Percentiles rank a stretch among this genome's conserved stretches.
phyloP scores from a whole-genome alignment of 2,888 invertebrate species.

The Perithous albicinctus region DNA sequence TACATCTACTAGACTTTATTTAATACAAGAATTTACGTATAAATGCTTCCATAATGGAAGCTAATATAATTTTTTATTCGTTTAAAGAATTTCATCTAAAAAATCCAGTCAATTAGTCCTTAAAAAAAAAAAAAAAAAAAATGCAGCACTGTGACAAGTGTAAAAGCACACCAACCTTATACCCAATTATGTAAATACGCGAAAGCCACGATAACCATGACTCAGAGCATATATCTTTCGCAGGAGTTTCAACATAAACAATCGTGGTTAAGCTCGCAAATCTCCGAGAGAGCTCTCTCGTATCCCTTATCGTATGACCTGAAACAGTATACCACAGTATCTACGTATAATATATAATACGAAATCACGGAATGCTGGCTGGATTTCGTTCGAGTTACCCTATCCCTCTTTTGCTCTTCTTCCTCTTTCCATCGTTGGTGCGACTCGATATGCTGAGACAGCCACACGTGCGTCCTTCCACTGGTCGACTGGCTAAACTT shows the following conservation, averaged over 20 bases:
- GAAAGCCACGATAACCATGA: not conserved
- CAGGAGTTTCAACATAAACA: conserved; percentile 21
- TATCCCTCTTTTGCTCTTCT: conserved; percentile 30
- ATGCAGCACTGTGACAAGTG: too few species aligned
- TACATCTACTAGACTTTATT: too few species aligned
- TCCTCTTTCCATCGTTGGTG: conserved; percentile 34
- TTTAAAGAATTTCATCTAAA: too few species aligned
- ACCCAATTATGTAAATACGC: not conserved
- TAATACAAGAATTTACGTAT: too few species aligned
- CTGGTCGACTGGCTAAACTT: conserved; percentile 41
- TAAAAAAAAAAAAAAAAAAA: too few species aligned
- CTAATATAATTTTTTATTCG: too few species aligned
- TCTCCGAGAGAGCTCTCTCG: not conserved
- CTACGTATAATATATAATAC: conserved; percentile 18
- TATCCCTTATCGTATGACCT: conserved; percentile 36
- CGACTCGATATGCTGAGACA: conserved; percentile 64
- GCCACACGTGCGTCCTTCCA: conserved; percentile 61
- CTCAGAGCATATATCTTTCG: not conserved
- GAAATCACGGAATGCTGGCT: conserved; percentile 56
- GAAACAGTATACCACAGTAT: conserved; percentile 1
- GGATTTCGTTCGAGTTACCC: conserved; percentile 62
- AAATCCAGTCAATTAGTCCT: too few species aligned
- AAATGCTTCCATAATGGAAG: too few species aligned
- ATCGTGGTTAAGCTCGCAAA: conserved; percentile 21
- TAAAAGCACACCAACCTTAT: too few species aligned